Base-by-base conservation (phyloP, 2,888 invertebrate species). In the Eilema caniola region DNA sequence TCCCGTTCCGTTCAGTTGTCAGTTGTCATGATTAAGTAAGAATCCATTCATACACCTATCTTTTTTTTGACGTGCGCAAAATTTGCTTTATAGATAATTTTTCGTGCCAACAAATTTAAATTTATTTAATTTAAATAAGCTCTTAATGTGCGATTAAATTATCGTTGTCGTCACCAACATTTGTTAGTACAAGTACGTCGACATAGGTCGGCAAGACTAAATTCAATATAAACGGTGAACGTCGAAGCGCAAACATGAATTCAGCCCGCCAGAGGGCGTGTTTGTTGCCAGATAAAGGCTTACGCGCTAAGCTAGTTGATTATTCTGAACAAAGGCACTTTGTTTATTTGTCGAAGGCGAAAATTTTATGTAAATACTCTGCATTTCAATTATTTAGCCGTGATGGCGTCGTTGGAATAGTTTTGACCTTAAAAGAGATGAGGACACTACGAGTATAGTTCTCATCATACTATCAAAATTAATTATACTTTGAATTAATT, bases 271-370 rank as follows among this genome's bases (percentile, higher is more conserved):
- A 77, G 79, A 70, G 75, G 74, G 79, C 71, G 75, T 77, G 82
- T 71, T 75, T 72, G 71, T 74, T 72, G 72, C 71, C 62, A 69
- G 80, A 80, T 82, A 80, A 79, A 83, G 77, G 82, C 76, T 81
- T 79, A 76, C 81, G 59, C 60, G 59, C 20, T 63, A 28, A 75
- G 73, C 85, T 81, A 79, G 81, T 81, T 82, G 73, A 71, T 78
- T 82, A 83, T 82, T 79, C 80, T 67, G 76, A 74, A 80, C 80
- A 82, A 80, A 78, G 75, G 71, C 67, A 63, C 64, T 72, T 72
- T 66, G 82, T 81, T 81, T 82, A 80, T 81, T 80, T 78, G 77
- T 75, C 75, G 77, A 73, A 77, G 56, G 56, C 14, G 64, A 28
- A 61, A 65, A 65, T 65, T 11, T 47, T 64, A 64, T 37, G 41